phyloP scores from a whole-genome alignment of 2,888 invertebrate genomes.

The Sesia apiformis region DNA sequence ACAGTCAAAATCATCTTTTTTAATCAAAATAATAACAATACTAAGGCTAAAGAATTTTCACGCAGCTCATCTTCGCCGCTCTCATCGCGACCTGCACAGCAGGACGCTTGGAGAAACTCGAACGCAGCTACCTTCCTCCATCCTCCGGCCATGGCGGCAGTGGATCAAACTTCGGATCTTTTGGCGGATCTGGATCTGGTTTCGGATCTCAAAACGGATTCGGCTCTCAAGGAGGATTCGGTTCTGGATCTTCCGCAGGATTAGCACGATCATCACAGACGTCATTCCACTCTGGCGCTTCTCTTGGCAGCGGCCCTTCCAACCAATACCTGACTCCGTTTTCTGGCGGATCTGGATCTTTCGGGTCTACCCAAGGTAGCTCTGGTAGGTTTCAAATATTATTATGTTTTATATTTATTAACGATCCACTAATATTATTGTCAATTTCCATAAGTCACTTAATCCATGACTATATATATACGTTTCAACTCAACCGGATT shows the following conservation, averaged over 20 bases:
- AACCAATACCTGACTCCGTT: conserved; percentile 61
- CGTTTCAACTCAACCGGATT: no score
- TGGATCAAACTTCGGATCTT: conserved; percentile 1
- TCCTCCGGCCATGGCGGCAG: conserved; percentile 16
- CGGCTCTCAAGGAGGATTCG: conserved; percentile 8
- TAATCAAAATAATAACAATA: no score
- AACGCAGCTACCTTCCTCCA: conserved; percentile 58
- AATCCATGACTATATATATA: no score
- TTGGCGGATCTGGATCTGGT: conserved; percentile 5
- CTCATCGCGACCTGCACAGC: conserved; percentile 47
- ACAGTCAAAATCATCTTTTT: no score
- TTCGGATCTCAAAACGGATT: conserved; percentile 10
- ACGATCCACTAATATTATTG: no score
- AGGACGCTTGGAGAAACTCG: conserved; percentile 55
- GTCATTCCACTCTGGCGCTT: conserved; percentile 12
- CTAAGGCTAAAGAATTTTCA: no score
- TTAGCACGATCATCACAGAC: background rate
- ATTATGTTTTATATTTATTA: no score
- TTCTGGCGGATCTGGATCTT: conserved; percentile 27
- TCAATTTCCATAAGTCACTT: no score
- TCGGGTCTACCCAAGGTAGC: background rate
- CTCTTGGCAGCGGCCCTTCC: conserved; percentile 37
- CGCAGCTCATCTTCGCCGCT: conserved; percentile 47
- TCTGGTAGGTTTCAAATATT: no score
- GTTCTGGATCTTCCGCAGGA: conserved; percentile 9